Evolutionary conservation across 35 echinoderm and acorn worm genomes (phyloP).

Genomic region (Diadema setosum): DNA sequence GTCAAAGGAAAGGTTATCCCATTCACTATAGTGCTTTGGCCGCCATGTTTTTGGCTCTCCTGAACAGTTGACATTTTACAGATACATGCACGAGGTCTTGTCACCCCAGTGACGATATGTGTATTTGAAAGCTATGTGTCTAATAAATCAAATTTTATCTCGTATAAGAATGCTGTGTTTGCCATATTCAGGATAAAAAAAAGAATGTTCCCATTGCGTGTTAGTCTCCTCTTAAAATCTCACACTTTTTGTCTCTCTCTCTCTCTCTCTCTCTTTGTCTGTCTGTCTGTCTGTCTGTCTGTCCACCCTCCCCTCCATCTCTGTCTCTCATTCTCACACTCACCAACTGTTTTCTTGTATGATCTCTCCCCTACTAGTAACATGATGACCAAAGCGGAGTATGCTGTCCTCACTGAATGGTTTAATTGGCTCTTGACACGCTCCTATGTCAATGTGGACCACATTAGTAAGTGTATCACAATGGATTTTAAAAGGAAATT

Average conservation of each 20-base stretch:
- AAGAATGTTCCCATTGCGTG: not conserved
- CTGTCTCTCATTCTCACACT: not conserved
- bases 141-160: too few relatives aligned
- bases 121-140: too few relatives aligned
- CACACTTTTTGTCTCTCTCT: not conserved
- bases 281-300: not conserved
- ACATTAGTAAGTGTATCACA: slow-evolving; percentile 31
- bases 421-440: slow-evolving; percentile 74
- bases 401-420: slow-evolving; percentile 70
- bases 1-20: too few relatives aligned
- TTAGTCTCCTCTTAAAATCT: not conserved
- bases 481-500: not conserved
- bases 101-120: too few relatives aligned
- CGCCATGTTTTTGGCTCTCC: too few relatives aligned
- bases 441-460: slow-evolving; percentile 57
- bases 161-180: too few relatives aligned
- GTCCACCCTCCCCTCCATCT: not conserved
- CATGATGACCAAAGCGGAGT: slow-evolving; percentile 80
- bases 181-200: too few relatives aligned
- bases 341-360: not conserved
- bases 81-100: too few relatives aligned
- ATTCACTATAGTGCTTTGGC: too few relatives aligned
- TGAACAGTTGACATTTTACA: too few relatives aligned
- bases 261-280: not conserved
- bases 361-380: slow-evolving; percentile 13